phyloP scores from a whole-genome alignment of 1,140 invertebrate species.

The Galleria mellonella region DNA sequence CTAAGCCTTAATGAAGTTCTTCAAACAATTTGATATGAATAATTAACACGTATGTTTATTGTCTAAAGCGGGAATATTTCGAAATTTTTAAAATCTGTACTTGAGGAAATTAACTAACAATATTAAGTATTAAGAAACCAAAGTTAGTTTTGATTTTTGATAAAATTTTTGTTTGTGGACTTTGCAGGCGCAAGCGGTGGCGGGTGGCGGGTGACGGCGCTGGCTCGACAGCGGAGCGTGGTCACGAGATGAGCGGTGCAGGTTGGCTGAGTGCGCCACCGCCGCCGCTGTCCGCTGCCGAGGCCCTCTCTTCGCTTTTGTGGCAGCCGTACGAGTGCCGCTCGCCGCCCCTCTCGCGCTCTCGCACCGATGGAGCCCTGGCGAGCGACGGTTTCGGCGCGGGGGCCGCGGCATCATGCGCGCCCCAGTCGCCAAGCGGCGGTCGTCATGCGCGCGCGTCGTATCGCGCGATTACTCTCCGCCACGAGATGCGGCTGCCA shows the following conservation, averaged over 20 bases:
- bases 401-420: slow-evolving; percentile 22
- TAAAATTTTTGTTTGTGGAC: not conserved
- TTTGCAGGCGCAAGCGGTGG: slow-evolving; percentile 38
- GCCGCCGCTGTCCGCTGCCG: slow-evolving; percentile 63
- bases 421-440: slow-evolving; percentile 60
- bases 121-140: too few relatives aligned
- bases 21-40: too few relatives aligned
- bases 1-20: too few relatives aligned
- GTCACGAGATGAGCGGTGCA: slow-evolving; percentile 54
- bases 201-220: slow-evolving; percentile 43
- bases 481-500: slow-evolving; percentile 68
- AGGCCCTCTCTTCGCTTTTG: slow-evolving; percentile 66
- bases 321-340: slow-evolving; percentile 74
- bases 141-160: too few relatives aligned
- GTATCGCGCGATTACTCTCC: slow-evolving; percentile 38
- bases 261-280: slow-evolving; percentile 16
- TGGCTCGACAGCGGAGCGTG: slow-evolving; percentile 34
- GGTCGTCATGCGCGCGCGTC: slow-evolving; percentile 68
- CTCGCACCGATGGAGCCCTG: slow-evolving; percentile 54
- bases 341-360: slow-evolving; percentile 58
- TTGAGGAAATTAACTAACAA: too few relatives aligned
- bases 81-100: too few relatives aligned
- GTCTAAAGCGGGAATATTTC: too few relatives aligned
- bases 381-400: slow-evolving; percentile 21
- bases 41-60: too few relatives aligned